Conservation (phyloP, 2,113 vertebrate genomes). For the Pyrgilauda ruficollis region DNA sequence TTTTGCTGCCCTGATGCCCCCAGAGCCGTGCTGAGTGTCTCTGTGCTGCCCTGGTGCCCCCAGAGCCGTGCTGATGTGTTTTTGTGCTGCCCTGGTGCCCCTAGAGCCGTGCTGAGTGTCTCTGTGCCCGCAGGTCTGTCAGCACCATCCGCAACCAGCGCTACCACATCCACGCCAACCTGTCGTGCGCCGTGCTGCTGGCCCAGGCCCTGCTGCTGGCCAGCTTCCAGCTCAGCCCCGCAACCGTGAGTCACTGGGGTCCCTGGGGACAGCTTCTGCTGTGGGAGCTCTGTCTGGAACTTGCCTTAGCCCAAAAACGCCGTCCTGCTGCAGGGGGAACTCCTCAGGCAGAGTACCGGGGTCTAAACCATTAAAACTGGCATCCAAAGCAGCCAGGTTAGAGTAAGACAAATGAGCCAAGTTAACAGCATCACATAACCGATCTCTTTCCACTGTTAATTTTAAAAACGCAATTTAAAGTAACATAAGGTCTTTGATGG, state of each 20-base stretch:
- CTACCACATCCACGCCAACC: constrained; percentile 95
- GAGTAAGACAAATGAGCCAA: not conserved
- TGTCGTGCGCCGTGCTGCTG: constrained; percentile 90
- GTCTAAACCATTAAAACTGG: not conserved
- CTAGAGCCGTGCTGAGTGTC: not conserved
- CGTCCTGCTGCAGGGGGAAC: not conserved
- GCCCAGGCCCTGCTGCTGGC: constrained; percentile 90
- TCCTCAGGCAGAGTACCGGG: not conserved
- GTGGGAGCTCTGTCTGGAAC: accelerated
- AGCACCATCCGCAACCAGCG: constrained; percentile 94
- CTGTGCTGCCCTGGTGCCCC: not conserved
- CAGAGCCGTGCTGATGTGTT: not conserved
- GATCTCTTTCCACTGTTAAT: not conserved
- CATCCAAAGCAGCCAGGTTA: not conserved
- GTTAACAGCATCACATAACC: not conserved
- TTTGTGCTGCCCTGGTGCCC: not conserved
- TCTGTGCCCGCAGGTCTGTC: constrained; percentile 77
- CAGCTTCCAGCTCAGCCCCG: constrained; percentile 85
- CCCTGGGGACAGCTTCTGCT: not conserved
- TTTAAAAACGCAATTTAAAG: not conserved
- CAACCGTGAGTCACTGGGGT: constrained; percentile 73
- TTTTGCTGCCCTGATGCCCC: too few relatives aligned
- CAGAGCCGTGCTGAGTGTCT: not conserved
- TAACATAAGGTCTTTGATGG: not conserved
- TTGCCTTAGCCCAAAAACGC: not conserved